Evolutionary conservation across 2,113 vertebrate genomes (phyloP), one percentile per base, ranked within the genome.

Genomic region (Gallinago undulata): DNA sequence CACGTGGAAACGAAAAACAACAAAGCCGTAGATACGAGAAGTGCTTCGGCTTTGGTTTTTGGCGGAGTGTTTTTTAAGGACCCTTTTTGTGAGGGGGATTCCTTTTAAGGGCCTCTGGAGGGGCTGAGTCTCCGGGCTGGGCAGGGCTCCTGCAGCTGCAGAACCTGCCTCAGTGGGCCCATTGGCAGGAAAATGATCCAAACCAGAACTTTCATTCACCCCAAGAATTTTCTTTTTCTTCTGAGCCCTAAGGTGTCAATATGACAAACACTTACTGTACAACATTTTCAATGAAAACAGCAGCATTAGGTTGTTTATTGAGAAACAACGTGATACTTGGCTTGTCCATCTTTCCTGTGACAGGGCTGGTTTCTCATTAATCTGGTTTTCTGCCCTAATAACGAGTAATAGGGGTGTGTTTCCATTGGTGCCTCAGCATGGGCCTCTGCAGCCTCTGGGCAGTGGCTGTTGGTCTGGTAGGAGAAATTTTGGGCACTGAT

Each of bases 281-380:
- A 2, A 1, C 3, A 0, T 56, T 79, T 33, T 35, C 22, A 30
- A 1, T 53, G 66, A 24, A 16, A 33, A 5, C 37, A 7, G 19
- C 23, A 53, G 14, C 9, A 0, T 30, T 28, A 7, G 9, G 19
- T 4, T 11, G 13, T 10, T 27, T 13, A 3, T 0, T 41, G 56
- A 8, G 45, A 15, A 45, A 5, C 3, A 5, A 2, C 1, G 2
- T 1, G 6, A 2, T 10, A 5, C 9, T 1, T 1, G 2, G 13
- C 1, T 25, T 4, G 4, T 3, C 48, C 8, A 1, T 9, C 11
- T 25, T 23, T n/a, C 5, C 0, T 8, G 9, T 16, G 11, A 0
- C 21, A 3, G 87, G 23, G 5, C 21, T 27, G 70, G 8, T 24
- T 55, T n/a, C 19, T 41, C n/a, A 0, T 68, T 41, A 16, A 9